Evolutionary conservation across 2,113 vertebrate species (phyloP).

Genomic region (Syngnathus typhle): DNA sequence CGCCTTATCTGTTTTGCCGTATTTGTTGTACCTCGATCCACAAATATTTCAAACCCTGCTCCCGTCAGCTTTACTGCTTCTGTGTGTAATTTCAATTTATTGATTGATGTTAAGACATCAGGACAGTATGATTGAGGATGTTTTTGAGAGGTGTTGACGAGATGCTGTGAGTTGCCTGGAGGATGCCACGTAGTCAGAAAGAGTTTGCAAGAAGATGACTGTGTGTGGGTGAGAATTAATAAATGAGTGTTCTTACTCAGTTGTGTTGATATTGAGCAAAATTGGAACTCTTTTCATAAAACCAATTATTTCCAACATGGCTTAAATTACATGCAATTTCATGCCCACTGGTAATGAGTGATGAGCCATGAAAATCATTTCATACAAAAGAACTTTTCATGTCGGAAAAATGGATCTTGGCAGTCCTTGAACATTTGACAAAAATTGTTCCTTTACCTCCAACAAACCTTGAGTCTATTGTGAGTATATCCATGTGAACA

Average conservation of each 20-base stretch:
- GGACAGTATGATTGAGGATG: background rate
- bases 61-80: background rate
- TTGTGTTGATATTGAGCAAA: too few species aligned
- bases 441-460: background rate
- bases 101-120: background rate
- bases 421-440: background rate
- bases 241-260: too few species aligned
- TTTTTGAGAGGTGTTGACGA: background rate
- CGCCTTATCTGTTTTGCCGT: background rate
- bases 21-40: background rate
- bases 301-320: too few species aligned
- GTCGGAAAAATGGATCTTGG: background rate
- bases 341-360: too few species aligned
- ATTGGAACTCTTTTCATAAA: too few species aligned
- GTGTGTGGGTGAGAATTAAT: background rate
- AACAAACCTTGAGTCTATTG: background rate
- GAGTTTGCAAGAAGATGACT: background rate
- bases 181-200: background rate
- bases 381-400: background rate
- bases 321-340: too few species aligned
- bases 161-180: background rate
- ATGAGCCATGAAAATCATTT: background rate
- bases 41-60: background rate
- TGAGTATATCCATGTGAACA: background rate
- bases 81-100: background rate